A percentile compares a stretch with the other conserved stretches of the same genome.
These are phyloP conservation scores for Delichon dasypus DNA, from an alignment of 2,797 vertebrate species.

Conservation along the genomic window DNA sequence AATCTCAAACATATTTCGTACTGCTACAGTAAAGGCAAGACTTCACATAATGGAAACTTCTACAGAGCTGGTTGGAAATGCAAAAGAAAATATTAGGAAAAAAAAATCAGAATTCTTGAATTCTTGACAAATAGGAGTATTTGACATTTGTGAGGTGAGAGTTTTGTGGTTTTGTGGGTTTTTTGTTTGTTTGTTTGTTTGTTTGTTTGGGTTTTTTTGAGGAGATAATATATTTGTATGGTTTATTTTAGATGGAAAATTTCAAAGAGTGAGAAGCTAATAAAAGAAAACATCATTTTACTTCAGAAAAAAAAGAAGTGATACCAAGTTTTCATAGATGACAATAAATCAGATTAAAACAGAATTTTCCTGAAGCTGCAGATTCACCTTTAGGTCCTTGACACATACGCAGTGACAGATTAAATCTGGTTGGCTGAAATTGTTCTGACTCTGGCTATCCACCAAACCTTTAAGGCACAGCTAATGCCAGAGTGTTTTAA, in stretches of 20 bases:
- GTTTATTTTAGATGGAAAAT: neutral
- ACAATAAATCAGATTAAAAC: neutral
- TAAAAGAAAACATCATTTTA: neutral
- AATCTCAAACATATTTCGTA: neutral
- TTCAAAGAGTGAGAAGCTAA: neutral
- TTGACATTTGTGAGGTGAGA: neutral
- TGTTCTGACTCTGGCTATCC: neutral
- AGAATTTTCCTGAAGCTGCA: slow-evolving; percentile 4
- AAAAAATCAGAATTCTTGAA: neutral
- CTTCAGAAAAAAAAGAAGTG: neutral
- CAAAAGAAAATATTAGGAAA: neutral
- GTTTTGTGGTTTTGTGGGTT: no score
- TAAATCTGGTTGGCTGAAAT: slow-evolving; percentile 25
- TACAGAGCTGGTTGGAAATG: neutral
- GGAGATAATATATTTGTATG: neutral
- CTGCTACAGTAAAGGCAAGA: neutral
- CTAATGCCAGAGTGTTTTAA: slow-evolving; percentile 1
- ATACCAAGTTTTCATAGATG: neutral
- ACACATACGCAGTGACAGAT: neutral
- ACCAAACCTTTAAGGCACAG: neutral
- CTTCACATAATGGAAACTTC: neutral
- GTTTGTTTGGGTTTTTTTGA: no score
- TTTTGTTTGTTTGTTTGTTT: no score
- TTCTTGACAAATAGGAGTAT: neutral
- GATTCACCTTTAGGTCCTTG: slow-evolving; percentile 23